Conservation (phyloP, 2,888 invertebrate species). For the Agonum fuliginosum region DNA sequence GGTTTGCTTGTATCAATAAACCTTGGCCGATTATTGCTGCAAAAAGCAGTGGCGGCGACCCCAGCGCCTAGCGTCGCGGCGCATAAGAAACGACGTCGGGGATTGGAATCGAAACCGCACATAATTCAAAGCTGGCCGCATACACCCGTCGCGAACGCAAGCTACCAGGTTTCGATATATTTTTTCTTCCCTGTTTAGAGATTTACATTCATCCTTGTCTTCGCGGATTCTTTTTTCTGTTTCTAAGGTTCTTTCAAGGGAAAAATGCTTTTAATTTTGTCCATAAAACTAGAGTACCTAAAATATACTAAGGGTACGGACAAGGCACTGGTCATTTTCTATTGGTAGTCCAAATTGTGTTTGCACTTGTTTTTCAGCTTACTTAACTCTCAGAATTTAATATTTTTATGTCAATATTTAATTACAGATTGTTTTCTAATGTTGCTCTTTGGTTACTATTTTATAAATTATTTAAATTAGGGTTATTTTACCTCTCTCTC, state of each 20-base stretch:
- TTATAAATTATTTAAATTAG: too few relatives aligned
- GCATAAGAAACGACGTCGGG: slow-evolving; percentile 53
- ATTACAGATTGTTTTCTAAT: too few relatives aligned
- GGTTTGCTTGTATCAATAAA: slow-evolving; percentile 57
- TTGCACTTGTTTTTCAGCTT: too few relatives aligned
- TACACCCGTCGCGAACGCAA: slow-evolving; percentile 28
- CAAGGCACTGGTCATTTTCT: too few relatives aligned
- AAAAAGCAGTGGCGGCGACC: slow-evolving; percentile 29
- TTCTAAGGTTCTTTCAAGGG: slow-evolving; percentile 21
- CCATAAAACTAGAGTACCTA: slow-evolving; percentile 46
- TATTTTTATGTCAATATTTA: too few relatives aligned
- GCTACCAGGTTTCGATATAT: slow-evolving; percentile 52
- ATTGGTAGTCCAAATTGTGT: too few relatives aligned
- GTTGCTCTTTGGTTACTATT: too few relatives aligned
- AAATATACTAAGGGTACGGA: too few relatives aligned
- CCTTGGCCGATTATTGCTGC: slow-evolving; percentile 51
- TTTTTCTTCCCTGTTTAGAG: slow-evolving; percentile 46
- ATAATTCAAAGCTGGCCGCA: slow-evolving; percentile 51
- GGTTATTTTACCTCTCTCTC: too few relatives aligned
- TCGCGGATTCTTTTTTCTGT: slow-evolving; percentile 14
- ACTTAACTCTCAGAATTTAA: too few relatives aligned
- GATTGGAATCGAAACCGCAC: slow-evolving; percentile 58
- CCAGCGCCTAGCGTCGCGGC: slow-evolving; percentile 17
- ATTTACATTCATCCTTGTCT: slow-evolving; percentile 48
- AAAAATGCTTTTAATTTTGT: slow-evolving; percentile 45